Conservation (phyloP, 2,888 invertebrate species). For the Polydrusus cervinus region DNA sequence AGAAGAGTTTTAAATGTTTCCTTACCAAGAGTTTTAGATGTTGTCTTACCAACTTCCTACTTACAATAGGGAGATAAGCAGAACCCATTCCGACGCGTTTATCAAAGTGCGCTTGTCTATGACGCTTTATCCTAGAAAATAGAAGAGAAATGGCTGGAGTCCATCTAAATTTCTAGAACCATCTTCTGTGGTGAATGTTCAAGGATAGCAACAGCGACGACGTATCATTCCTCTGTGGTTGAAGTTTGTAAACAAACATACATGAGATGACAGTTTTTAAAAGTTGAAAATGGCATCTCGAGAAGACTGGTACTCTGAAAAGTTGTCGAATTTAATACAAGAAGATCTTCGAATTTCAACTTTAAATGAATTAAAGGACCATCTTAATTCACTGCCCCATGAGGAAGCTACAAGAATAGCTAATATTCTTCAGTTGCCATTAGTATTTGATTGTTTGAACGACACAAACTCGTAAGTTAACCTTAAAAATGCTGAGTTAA, state of each 20-base stretch:
- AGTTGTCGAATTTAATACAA: conserved; percentile 70
- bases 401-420: conserved; percentile 70
- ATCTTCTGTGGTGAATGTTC: too few relatives aligned
- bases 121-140: too few relatives aligned
- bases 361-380: conserved; percentile 71
- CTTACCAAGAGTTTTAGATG: too few relatives aligned
- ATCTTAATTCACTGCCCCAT: conserved; percentile 68
- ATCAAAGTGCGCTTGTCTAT: too few relatives aligned
- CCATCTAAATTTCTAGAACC: too few relatives aligned
- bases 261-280: conserved; percentile 24
- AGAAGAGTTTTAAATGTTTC: too few relatives aligned
- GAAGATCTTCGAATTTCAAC: conserved; percentile 71
- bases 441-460: conserved; percentile 79
- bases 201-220: too few relatives aligned
- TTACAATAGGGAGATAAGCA: too few relatives aligned
- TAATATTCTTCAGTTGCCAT: conserved; percentile 73
- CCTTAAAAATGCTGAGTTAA: conserved; percentile 59
- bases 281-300: conserved; percentile 64
- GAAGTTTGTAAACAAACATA: conserved; percentile 4
- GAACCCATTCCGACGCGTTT: too few relatives aligned
- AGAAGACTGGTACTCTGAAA: conserved; percentile 73
- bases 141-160: too few relatives aligned
- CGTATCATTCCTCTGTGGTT: too few relatives aligned
- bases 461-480: conserved; percentile 71
- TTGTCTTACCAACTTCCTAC: too few relatives aligned